phyloP scores from a whole-genome alignment of 1,140 invertebrate species.

The Nomia melanderi region DNA sequence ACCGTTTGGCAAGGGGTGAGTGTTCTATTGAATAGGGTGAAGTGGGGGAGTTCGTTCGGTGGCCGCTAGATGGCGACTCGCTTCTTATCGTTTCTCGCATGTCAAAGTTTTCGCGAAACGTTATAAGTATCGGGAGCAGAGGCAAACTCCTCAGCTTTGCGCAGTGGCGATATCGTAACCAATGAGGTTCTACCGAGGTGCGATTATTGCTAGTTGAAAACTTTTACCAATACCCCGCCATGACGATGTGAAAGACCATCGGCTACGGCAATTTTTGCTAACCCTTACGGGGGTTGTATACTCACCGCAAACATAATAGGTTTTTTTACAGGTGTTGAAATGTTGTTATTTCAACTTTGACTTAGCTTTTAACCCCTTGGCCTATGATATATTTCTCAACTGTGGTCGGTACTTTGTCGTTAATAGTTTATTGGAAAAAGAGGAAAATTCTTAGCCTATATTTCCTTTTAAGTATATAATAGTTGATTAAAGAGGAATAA shows the following conservation, averaged over 20 bases:
- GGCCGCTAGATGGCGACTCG: constrained; percentile 18
- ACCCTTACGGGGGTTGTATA: constrained; percentile 79
- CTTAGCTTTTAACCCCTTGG: too few species aligned
- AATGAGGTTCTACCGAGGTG: constrained; percentile 92
- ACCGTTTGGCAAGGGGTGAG: neutral
- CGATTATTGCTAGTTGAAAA: constrained; percentile 95
- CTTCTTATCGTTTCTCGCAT: constrained; percentile 2
- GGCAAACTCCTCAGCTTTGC: constrained; percentile 82
- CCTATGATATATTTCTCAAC: too few species aligned
- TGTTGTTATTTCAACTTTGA: too few species aligned
- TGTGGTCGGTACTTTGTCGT: too few species aligned
- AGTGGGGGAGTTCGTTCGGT: neutral
- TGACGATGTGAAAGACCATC: constrained; percentile 94
- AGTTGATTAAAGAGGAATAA: too few species aligned
- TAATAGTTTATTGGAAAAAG: too few species aligned
- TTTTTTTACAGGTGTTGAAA: too few species aligned
- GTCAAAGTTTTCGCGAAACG: neutral
- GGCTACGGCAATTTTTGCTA: constrained; percentile 92
- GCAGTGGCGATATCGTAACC: constrained; percentile 92
- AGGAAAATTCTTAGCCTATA: too few species aligned
- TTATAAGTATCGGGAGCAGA: neutral
- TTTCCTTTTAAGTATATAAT: too few species aligned
- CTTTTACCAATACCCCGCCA: constrained; percentile 97
- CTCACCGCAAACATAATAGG: neutral
- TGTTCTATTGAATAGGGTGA: neutral